phyloP scores from a whole-genome alignment of 2,113 vertebrate genomes.

The Calypte anna region DNA sequence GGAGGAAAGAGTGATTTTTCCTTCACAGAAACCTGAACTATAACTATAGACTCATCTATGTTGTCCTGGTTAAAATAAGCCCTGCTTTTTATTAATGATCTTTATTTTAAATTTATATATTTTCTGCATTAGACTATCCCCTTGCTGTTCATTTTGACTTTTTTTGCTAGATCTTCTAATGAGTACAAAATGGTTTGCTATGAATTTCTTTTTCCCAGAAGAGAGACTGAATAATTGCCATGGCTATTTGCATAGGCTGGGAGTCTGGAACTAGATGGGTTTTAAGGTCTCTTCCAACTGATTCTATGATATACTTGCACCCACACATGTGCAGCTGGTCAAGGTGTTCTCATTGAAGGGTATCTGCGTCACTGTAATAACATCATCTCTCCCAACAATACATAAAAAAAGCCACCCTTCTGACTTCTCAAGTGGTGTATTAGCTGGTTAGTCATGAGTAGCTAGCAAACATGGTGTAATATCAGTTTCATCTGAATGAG shows the following conservation, averaged over 20 bases:
- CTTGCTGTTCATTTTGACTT: neutral
- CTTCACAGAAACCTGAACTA: neutral
- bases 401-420: neutral
- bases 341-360: neutral
- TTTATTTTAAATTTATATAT: neutral
- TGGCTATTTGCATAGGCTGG: neutral
- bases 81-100: neutral
- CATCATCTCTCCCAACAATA: neutral
- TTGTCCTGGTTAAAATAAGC: neutral
- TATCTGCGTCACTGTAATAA: neutral
- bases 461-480: neutral
- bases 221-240: neutral
- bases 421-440: neutral
- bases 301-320: neutral
- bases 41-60: neutral
- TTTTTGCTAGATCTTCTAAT: neutral
- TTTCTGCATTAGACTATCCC: neutral
- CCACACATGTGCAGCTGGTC: rapidly evolving
- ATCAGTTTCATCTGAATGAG: neutral
- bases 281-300: too few relatives aligned
- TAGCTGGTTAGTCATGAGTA: neutral
- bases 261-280: too few relatives aligned
- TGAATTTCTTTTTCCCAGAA: neutral
- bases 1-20: neutral
- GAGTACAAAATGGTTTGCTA: neutral